Base-by-base conservation (phyloP, 1,140 invertebrate species). In the Tetranychus urticae region DNA sequence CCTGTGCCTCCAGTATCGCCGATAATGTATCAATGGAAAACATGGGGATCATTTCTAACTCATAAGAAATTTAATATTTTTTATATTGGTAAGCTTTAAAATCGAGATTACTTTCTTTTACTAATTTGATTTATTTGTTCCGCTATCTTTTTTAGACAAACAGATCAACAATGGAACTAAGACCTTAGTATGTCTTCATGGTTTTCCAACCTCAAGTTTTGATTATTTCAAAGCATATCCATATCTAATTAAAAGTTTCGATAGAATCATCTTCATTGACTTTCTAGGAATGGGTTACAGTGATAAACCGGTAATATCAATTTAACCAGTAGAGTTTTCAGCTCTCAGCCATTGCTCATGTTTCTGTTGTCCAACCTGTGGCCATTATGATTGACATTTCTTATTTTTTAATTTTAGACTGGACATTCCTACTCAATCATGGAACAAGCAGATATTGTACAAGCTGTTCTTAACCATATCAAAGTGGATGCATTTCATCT, bases 241-340 rank as follows among this genome's bases (percentile, higher is more conserved):
- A 60, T 63, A 59, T 8, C 60, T 73, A 10, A 64, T 67, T 47
- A 56, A 65, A 47, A 64, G 67, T 42, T 72, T 72, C 62, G 59
- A 63, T 45, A 62, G 68, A 52, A 61, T 73, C 14, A 62, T 74
- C 33, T 52, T 69, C 45, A 60, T 70, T 23, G 73, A 74, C 64
- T 70, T 71, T 45, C 62, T 73, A 35, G 73, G 72, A 8, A 69
- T 69, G 67, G 72, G 72, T 50, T 70, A 72, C 60, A 72, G 70
- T 65, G 71, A 72, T 59, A 74, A 74, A 67, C 72, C 72, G 7
- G 70, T 73, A 65, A 68, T 63, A 63, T 35, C 5, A 42, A 5
- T 42, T 42, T 42, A 42, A 42, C 10, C 10, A 42, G 39, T 42
- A 42, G 5, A 6, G 39, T 42, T 42, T 5, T 42, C 5, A 42